These are phyloP conservation scores for Platichthys stellatus DNA, from an alignment of 2,113 vertebrate species.

Conservation along the genomic window DNA sequence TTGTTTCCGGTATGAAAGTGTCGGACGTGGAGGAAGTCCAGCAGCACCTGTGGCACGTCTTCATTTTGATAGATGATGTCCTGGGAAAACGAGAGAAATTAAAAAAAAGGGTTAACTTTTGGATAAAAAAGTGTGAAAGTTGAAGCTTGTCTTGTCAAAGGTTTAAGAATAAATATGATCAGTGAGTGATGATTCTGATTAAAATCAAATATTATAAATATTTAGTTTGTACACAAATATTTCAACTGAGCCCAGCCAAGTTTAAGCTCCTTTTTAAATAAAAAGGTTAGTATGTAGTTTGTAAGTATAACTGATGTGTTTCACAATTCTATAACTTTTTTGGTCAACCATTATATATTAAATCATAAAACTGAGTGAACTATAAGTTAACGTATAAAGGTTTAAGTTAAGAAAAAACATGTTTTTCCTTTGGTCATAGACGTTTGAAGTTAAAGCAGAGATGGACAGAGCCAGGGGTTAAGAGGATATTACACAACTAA, in stretches of 20 bases:
- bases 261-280: neutral
- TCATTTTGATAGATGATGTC: conserved; percentile 74
- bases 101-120: no score
- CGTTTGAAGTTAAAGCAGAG: no score
- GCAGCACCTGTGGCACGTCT: conserved; percentile 88
- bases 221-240: neutral
- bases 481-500: no score
- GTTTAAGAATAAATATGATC: neutral
- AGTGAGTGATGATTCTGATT: no score
- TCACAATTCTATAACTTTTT: no score
- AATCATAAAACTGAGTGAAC: neutral
- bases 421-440: no score
- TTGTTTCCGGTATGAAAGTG: conserved; percentile 83
- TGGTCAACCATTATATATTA: no score
- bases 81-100: conserved; percentile 31
- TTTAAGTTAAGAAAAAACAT: no score
- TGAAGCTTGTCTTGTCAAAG: no score
- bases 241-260: neutral
- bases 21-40: conserved; percentile 92
- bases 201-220: neutral
- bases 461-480: no score
- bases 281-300: neutral
- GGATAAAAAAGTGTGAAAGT: neutral
- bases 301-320: no score
- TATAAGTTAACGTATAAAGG: no score